Percentiles rank a stretch among this genome's conserved stretches.
Conservation (phyloP, 92 coral and sea anemone genomes). For the Zoanthus gigantus region DNA sequence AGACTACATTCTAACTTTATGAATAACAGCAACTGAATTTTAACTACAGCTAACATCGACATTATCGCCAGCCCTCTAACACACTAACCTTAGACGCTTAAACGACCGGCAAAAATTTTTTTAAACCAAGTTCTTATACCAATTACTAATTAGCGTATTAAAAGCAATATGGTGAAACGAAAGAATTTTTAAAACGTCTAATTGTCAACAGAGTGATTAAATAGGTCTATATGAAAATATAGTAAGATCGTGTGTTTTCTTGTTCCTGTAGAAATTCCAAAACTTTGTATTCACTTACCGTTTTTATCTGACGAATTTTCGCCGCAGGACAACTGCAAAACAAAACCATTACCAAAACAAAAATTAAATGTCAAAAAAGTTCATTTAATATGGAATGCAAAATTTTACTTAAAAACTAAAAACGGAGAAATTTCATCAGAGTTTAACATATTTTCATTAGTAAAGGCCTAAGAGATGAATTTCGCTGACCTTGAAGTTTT, state of each 20-base stretch:
- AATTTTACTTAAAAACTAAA: neutral
- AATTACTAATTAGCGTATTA: no score
- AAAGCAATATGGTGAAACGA: no score
- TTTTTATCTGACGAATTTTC: neutral
- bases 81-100: no score
- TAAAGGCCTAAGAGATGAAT: neutral
- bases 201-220: neutral
- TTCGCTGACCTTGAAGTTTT: constrained; percentile 72
- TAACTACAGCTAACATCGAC: no score
- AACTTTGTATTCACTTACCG: neutral
- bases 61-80: no score
- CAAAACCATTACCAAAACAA: neutral
- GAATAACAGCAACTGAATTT: no score
- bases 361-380: neutral
- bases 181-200: no score
- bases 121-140: no score
- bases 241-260: neutral
- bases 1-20: no score
- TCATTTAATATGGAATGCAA: neutral
- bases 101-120: no score
- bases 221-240: neutral
- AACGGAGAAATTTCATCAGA: neutral
- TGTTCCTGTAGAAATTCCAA: neutral
- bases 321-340: constrained; percentile 27
- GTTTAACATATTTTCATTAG: neutral